A percentile compares a stretch with the other conserved stretches of the same genome.
Conservation (phyloP, 2,888 invertebrate species). For the Ligdia adustata region DNA sequence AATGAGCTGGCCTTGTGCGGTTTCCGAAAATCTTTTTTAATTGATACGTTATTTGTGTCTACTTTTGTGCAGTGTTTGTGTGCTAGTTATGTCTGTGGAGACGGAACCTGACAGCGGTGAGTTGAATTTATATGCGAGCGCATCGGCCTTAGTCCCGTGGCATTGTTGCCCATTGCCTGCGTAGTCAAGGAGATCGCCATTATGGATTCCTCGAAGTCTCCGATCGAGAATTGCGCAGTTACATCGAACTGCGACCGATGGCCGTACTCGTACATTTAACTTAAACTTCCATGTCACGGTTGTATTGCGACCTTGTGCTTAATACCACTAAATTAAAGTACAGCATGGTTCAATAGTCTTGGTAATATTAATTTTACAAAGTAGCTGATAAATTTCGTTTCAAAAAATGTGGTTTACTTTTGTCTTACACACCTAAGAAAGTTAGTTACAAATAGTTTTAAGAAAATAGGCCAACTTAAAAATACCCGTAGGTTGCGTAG, state of each 20-base stretch:
- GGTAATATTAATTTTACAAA: too few species aligned
- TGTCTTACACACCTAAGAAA: too few species aligned
- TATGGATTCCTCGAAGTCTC: slow-evolving; percentile 67
- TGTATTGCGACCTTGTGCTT: slow-evolving; percentile 55
- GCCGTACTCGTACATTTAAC: slow-evolving; percentile 55
- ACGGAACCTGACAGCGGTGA: slow-evolving; percentile 55
- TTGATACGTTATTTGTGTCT: slow-evolving; percentile 44
- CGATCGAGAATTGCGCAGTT: slow-evolving; percentile 70
- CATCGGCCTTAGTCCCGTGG: slow-evolving; percentile 38
- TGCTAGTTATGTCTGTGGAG: slow-evolving; percentile 56
- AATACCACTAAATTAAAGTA: slow-evolving; percentile 47
- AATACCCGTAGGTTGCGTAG: too few species aligned
- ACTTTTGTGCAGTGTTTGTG: slow-evolving; percentile 42
- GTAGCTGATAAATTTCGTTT: too few species aligned
- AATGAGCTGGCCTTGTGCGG: slow-evolving; percentile 15
- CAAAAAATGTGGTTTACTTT: too few species aligned
- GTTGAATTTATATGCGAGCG: slow-evolving; percentile 40
- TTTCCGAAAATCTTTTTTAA: slow-evolving; percentile 34
- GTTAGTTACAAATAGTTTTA: too few species aligned
- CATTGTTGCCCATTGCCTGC: slow-evolving; percentile 53
- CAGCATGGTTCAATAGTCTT: too few species aligned
- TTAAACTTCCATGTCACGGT: slow-evolving; percentile 58
- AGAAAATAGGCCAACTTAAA: too few species aligned
- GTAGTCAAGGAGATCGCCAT: slow-evolving; percentile 67
- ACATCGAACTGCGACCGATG: slow-evolving; percentile 52